Evolutionary conservation across 2,888 invertebrate genomes (phyloP).

Genomic region (Anticlea derivata): DNA sequence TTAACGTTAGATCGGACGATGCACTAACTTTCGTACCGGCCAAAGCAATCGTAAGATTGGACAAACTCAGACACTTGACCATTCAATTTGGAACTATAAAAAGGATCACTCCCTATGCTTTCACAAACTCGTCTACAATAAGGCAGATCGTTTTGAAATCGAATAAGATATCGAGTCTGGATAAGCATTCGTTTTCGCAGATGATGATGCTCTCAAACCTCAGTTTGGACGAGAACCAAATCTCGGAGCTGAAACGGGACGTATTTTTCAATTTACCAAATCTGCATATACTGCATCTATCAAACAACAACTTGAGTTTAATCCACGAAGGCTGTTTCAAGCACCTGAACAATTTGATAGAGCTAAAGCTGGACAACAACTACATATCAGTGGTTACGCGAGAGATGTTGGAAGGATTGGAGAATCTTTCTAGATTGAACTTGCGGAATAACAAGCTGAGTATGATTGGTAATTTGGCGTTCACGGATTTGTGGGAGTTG

Average conservation of each 20-base stretch:
- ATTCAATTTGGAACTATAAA: conserved; percentile 90
- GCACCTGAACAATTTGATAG: conserved; percentile 88
- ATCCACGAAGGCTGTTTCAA: conserved; percentile 94
- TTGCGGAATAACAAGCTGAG: conserved; percentile 89
- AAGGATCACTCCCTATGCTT: conserved; percentile 88
- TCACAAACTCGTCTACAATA: conserved; percentile 89
- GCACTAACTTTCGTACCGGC: conserved; percentile 88
- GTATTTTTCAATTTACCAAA: conserved; percentile 90
- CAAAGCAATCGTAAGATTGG: conserved; percentile 86
- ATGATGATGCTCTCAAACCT: conserved; percentile 88
- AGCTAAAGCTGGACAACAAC: conserved; percentile 90
- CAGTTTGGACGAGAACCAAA: conserved; percentile 89
- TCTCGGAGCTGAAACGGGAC: conserved; percentile 88
- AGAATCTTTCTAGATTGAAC: conserved; percentile 88
- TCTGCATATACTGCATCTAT: conserved; percentile 89
- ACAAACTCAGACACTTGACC: conserved; percentile 86
- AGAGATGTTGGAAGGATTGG: conserved; percentile 90
- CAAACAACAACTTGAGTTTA: conserved; percentile 92
- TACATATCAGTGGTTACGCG: conserved; percentile 89
- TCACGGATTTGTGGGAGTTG: conserved; percentile 89
- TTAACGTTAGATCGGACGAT: conserved; percentile 88
- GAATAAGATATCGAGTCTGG: conserved; percentile 87
- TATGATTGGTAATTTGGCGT: conserved; percentile 91
- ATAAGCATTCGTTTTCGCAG: conserved; percentile 88
- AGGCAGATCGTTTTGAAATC: conserved; percentile 87